A percentile compares a stretch with the other conserved stretches of the same genome.
Conservation (phyloP, 2,888 invertebrate species). For the Cephus pygmeus region DNA sequence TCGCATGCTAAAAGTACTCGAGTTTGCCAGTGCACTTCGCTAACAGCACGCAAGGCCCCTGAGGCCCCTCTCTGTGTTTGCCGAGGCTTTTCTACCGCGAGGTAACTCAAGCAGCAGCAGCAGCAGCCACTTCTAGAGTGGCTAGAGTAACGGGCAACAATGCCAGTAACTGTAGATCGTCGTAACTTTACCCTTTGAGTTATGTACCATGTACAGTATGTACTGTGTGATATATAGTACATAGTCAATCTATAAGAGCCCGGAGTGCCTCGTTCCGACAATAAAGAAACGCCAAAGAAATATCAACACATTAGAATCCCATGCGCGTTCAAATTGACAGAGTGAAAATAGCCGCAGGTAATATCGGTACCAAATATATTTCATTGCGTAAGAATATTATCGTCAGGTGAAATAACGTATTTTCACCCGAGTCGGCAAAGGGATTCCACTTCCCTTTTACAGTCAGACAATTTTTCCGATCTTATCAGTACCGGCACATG, state of each 20-base stretch:
- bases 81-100: constrained; percentile 10
- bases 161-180: constrained; percentile 51
- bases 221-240: not conserved
- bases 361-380: not conserved
- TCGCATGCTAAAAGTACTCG: not conserved
- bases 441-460: not conserved
- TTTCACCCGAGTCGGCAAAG: not conserved
- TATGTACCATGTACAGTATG: not conserved
- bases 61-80: not conserved
- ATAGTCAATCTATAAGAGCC: not conserved
- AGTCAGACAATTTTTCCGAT: not conserved
- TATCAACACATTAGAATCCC: not conserved
- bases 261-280: not conserved
- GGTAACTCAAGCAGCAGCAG: constrained; percentile 44
- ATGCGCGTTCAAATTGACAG: not conserved
- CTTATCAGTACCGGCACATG: not conserved
- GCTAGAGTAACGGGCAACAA: constrained; percentile 42
- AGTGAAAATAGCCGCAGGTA: not conserved
- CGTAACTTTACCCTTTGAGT: constrained; percentile 49
- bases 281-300: not conserved
- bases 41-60: not conserved
- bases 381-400: not conserved
- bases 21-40: not conserved
- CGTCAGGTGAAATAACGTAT: not conserved
- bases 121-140: constrained; percentile 44